Evolutionary conservation across 1,140 invertebrate species (phyloP), one percentile per base, ranked within the genome.

Genomic region (Macrocentrus cingulum): DNA sequence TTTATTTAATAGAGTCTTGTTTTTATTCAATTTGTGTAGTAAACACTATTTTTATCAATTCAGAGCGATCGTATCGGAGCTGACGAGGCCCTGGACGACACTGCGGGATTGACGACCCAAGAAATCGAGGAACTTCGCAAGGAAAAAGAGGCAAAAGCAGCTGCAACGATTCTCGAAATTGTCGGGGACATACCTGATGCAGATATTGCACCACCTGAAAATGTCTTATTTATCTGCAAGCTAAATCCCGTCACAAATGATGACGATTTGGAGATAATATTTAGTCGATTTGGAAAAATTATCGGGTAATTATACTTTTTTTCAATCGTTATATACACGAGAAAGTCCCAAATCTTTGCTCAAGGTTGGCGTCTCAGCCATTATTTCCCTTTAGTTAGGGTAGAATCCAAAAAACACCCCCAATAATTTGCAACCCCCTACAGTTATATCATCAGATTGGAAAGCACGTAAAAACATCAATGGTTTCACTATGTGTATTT

Each of bases 221-320:
- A 99, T 84, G 95, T 99, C 8, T 79, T 99, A 0, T 99, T 99
- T 82, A 94, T 99, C 5, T 99, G 98, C 80, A 99, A 99, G 83
- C 80, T 99, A n/a, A 99, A 99, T 84, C 96, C 97, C 20, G 95
- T 99, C 0, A 99, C 98, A 2, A 95, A 88, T 29, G 96, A 98
- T 75, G 96, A 99, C 65, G 96, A 99, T 79, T 81, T 99, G 44
- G 94, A 98, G 82, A 95, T 99, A 19, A 99, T 99, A 62, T 99
- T 99, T 69, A 94, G 93, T 67, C 83, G 96, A 66, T 99, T 99
- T 84, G 97, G 97, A 11, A 88, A 88, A 81, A 95, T 99, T 59
- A 85, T 90, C 48, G 89, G 88, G 77, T 87, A 76, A 49, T 50
- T 53, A 23, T 59, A 32, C 50, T 39, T 50, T 55, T 36, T 48